Evolutionary conservation across 2,888 invertebrate genomes (phyloP).

Genomic region (Rhodophaea formosa): DNA sequence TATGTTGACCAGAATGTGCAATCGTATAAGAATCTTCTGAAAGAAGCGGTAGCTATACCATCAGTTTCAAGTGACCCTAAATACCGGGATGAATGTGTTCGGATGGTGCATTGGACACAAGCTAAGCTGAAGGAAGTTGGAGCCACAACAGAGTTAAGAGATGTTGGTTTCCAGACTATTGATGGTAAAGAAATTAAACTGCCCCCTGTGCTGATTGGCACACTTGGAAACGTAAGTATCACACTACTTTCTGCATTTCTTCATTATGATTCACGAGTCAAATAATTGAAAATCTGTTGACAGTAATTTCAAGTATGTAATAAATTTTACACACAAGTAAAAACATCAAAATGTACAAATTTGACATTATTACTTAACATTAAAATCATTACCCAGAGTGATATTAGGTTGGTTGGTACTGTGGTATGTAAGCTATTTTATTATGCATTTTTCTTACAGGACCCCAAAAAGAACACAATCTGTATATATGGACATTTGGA

Average conservation of each 20-base stretch:
- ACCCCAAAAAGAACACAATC: conserved; percentile 94
- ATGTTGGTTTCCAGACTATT: conserved; percentile 88
- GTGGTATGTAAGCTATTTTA: neutral
- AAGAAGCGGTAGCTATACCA: conserved; percentile 94
- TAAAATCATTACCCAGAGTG: no score
- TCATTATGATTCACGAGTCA: no score
- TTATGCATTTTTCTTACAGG: conserved; percentile 54
- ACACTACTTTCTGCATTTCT: no score
- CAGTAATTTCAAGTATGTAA: no score
- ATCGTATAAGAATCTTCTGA: conserved; percentile 88
- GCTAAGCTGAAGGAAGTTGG: conserved; percentile 86
- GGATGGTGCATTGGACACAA: conserved; percentile 93
- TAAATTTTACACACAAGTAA: no score
- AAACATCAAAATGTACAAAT: no score
- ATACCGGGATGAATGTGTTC: conserved; percentile 88
- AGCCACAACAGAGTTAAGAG: conserved; percentile 85
- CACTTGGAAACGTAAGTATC: conserved; percentile 84
- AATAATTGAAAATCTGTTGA: neutral
- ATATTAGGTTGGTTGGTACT: no score
- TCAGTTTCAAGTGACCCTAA: conserved; percentile 97
- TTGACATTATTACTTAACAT: no score
- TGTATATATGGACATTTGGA: conserved; percentile 98
- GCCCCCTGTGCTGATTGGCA: conserved; percentile 92
- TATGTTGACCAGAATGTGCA: conserved; percentile 89
- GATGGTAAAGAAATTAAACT: conserved; percentile 87